Evolutionary conservation across 2,888 invertebrate species (phyloP).

Genomic region (Amphipyra berbera): DNA sequence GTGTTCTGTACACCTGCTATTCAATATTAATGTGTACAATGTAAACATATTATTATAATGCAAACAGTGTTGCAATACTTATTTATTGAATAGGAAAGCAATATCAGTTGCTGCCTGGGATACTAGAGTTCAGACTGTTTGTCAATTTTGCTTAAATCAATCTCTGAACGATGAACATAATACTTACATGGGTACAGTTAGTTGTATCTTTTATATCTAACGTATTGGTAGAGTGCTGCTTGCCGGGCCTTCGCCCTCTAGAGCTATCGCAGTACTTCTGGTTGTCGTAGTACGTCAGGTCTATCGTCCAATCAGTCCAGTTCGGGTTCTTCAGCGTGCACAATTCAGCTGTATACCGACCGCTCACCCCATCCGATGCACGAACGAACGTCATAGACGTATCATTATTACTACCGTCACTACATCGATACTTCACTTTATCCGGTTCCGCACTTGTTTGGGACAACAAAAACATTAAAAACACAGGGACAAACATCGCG

Average conservation of each 20-base stretch:
- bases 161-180: neutral
- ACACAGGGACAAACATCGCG: constrained; percentile 59
- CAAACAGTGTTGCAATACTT: too few species aligned
- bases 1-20: too few species aligned
- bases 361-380: constrained; percentile 60
- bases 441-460: constrained; percentile 39
- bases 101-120: too few species aligned
- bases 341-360: constrained; percentile 71
- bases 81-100: too few species aligned
- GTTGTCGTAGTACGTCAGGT: constrained; percentile 45
- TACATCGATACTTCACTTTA: constrained; percentile 60
- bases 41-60: too few species aligned
- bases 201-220: constrained; percentile 41
- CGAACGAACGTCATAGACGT: constrained; percentile 58
- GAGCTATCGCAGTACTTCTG: constrained; percentile 16
- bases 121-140: neutral
- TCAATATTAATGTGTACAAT: too few species aligned
- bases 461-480: constrained; percentile 58
- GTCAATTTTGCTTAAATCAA: neutral
- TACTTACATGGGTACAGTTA: constrained; percentile 73
- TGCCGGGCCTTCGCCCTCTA: constrained; percentile 1
- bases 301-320: constrained; percentile 62
- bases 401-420: constrained; percentile 34
- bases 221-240: constrained; percentile 33
- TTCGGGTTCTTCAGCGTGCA: constrained; percentile 61